Evolutionary conservation across 2,113 vertebrate genomes (phyloP), one percentile per base, ranked within the genome.

Genomic region (Nycticryphes semicollaris): DNA sequence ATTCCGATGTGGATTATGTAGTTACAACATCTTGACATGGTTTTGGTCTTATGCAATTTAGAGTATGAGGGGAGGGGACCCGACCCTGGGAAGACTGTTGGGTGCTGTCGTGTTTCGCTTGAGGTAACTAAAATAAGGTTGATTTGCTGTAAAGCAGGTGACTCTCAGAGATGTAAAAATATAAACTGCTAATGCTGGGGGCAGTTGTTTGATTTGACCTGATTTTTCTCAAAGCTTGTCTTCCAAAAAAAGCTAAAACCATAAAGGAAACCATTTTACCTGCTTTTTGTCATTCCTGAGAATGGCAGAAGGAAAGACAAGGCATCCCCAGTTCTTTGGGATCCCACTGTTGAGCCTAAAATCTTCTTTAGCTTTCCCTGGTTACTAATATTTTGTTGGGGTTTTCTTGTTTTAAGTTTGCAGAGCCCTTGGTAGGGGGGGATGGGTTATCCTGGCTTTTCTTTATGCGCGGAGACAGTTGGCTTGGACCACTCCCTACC

Each of bases 21-120:
- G 64, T 94, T 95, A 82, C 80, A 95, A 41, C 96, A 92, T 94
- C 96, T 94, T 96, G 92, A 89, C 90, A 85, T 93, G 88, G 13
- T 89, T 95, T 94, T 21, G 64, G 8, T 37, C 93, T 92, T 79
- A 86, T 92, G 90, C 81, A 94, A 54, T 94, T 96, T 78, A 7
- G 79, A 16, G 62, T 10, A 37, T 47, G 68, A 62, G 74, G 53
- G 51, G 76, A 76, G 67, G 56, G 60, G 76, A 10, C 7, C 51
- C 8, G 24, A 48, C 54, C 77, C 56, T 35, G 63, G 60, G 74
- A 45, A 43, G 69, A 10, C 35, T 25, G 22, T 68, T 74, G 93
- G 75, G 50, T 15, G 3, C 45, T 80, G 22, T 54, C 57, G 23
- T 23, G 1, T 28, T 30, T 10, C 24, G 0, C 60, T 75, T 45